Conservation (phyloP, 2,113 vertebrate genomes). For the Pardalotus punctatus region DNA sequence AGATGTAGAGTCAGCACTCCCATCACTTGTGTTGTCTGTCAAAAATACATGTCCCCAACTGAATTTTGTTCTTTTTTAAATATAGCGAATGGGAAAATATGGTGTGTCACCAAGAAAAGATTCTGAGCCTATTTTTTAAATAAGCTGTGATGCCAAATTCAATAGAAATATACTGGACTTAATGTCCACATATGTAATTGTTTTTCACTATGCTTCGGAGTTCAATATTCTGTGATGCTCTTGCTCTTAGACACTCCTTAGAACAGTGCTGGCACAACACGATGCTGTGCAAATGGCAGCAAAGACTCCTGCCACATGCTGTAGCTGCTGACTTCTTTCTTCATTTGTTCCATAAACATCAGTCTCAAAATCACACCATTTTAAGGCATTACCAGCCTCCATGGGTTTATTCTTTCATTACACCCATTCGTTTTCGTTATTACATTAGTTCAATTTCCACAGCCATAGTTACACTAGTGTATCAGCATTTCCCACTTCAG, state of each 20-base stretch:
- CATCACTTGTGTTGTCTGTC: not conserved
- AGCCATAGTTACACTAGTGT: constrained; percentile 1
- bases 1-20: not conserved
- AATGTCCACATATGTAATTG: not conserved
- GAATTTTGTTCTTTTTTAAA: not conserved
- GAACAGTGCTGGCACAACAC: not conserved
- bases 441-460: constrained; percentile 57
- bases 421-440: constrained; percentile 53
- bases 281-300: constrained; percentile 32
- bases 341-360: not conserved
- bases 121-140: not conserved
- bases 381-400: constrained; percentile 41
- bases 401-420: constrained; percentile 29
- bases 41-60: not conserved
- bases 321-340: not conserved
- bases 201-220: not conserved
- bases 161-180: not conserved
- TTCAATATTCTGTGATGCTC: not conserved
- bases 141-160: not conserved
- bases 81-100: fast-evolving
- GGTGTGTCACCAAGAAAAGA: not conserved
- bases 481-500: constrained; percentile 65
- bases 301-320: not conserved
- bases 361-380: not conserved
- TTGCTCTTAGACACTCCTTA: not conserved